Percentiles rank a stretch among this genome's conserved stretches.
Evolutionary conservation across 2,888 invertebrate species (phyloP).

Genomic region (Papilio protenor): DNA sequence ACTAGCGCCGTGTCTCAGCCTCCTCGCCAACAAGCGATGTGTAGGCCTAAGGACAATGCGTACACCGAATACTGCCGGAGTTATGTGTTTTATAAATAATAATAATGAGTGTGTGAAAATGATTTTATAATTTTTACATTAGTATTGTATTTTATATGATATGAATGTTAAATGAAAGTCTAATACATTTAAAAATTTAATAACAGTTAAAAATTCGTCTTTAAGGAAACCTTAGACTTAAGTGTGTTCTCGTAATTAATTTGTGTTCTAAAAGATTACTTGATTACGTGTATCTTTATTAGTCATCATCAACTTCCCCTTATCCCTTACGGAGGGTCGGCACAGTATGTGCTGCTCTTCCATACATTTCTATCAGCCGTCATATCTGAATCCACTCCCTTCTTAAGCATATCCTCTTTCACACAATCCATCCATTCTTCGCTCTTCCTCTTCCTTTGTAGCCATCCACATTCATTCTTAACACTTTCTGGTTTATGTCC

Average conservation of each 20-base stretch:
- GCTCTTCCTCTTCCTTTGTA: too few relatives aligned
- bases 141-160: not conserved
- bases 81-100: not conserved
- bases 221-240: not conserved
- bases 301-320: too few relatives aligned
- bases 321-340: too few relatives aligned
- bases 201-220: not conserved
- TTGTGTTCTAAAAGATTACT: not conserved
- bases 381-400: too few relatives aligned
- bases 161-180: not conserved
- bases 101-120: not conserved
- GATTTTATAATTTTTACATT: not conserved
- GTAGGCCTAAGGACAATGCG: slow-evolving; percentile 60
- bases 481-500: too few relatives aligned
- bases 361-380: too few relatives aligned
- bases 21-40: slow-evolving; percentile 79
- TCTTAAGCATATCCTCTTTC: too few relatives aligned
- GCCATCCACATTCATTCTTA: too few relatives aligned
- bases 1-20: slow-evolving; percentile 78
- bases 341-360: too few relatives aligned
- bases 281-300: too few relatives aligned
- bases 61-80: not conserved
- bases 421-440: too few relatives aligned
- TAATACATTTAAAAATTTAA: not conserved
- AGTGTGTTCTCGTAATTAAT: not conserved